These are phyloP conservation scores for Hemiscyllium ocellatum DNA, from an alignment of 2,113 vertebrate genomes.

Conservation along the genomic window DNA sequence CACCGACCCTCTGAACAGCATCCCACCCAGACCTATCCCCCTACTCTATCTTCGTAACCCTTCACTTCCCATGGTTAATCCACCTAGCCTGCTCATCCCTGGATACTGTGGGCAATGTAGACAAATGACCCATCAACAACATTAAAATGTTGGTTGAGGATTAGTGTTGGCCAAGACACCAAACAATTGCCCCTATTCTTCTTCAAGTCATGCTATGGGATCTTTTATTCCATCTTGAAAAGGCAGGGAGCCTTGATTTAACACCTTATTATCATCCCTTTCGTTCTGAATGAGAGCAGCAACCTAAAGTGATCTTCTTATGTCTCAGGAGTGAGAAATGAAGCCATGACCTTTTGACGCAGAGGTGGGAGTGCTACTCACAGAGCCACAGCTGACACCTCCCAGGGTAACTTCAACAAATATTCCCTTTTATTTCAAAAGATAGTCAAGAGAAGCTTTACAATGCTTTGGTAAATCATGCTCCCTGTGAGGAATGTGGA, in stretches of 20 bases:
- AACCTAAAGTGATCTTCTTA: background rate
- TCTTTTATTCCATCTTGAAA: background rate
- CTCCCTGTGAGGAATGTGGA: background rate
- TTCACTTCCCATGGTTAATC: too few species aligned
- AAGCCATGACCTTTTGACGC: background rate
- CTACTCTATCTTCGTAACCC: too few species aligned
- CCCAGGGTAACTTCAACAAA: background rate
- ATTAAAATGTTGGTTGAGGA: background rate
- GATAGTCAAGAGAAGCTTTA: background rate
- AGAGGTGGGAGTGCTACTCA: background rate
- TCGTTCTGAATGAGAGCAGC: background rate
- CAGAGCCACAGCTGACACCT: background rate
- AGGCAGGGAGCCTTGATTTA: background rate
- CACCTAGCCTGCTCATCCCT: too few species aligned
- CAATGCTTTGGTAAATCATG: background rate
- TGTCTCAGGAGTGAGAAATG: background rate
- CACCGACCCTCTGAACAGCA: too few species aligned
- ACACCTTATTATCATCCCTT: background rate
- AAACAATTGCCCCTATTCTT: background rate
- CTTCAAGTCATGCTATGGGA: background rate
- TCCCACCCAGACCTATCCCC: too few species aligned
- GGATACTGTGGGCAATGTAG: too few species aligned
- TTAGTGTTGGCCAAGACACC: background rate
- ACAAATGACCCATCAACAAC: background rate
- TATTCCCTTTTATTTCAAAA: background rate